phyloP scores from a whole-genome alignment of 2,797 vertebrate genomes.

The Phrynocephalus forsythii region DNA sequence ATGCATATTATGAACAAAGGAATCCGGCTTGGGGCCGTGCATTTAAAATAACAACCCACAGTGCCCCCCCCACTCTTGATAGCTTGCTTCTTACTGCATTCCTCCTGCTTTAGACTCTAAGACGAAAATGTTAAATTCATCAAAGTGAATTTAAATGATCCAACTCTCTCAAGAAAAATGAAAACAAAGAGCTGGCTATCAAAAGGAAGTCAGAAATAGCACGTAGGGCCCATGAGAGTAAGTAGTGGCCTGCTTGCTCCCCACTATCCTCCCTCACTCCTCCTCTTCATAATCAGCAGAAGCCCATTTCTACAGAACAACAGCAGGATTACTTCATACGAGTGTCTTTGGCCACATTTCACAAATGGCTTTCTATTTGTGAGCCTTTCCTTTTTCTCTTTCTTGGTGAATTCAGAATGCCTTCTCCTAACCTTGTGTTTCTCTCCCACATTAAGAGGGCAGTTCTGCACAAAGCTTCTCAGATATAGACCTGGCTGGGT shows the following conservation, averaged over 20 bases:
- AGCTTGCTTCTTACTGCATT: background rate
- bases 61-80: background rate
- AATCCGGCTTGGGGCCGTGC: background rate
- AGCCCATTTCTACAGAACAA: background rate
- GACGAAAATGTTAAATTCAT: constrained; percentile 31
- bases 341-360: background rate
- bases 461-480: background rate
- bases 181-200: constrained; percentile 21
- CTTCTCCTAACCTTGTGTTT: background rate
- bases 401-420: no score
- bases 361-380: background rate
- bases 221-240: background rate
- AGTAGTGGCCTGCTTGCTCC: background rate
- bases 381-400: background rate
- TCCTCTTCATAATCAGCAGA: background rate
- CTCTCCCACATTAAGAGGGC: background rate
- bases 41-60: background rate
- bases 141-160: constrained; percentile 38
- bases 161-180: constrained; percentile 10
- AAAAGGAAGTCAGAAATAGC: constrained; percentile 10
- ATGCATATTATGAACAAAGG: constrained; percentile 14
- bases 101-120: constrained; percentile 15
- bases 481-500: background rate
- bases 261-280: no score
- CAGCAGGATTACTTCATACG: background rate